These are phyloP conservation scores for Limnephilus lunatus DNA, from an alignment of 2,888 invertebrate genomes.

Conservation along the genomic window DNA sequence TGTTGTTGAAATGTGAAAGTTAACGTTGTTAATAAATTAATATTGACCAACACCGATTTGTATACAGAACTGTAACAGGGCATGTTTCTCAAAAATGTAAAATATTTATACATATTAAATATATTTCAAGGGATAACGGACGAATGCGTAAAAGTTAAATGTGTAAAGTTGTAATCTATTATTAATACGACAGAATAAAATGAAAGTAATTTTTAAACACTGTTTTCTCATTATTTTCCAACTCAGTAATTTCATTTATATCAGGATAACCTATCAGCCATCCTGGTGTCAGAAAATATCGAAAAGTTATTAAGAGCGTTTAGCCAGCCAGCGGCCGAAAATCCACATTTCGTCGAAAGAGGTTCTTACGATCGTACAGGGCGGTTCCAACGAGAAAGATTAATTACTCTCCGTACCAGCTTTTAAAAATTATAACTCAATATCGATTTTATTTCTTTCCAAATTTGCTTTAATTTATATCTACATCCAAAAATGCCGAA, in stretches of 20 bases:
- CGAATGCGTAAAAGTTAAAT: slow-evolving; percentile 58
- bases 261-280: not conserved
- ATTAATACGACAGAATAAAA: slow-evolving; percentile 63
- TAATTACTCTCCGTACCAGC: too few species aligned
- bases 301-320: too few species aligned
- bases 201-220: slow-evolving; percentile 63
- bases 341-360: too few species aligned
- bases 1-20: slow-evolving; percentile 39
- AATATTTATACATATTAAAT: slow-evolving; percentile 43
- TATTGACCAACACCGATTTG: slow-evolving; percentile 61
- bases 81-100: slow-evolving; percentile 46
- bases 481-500: too few species aligned
- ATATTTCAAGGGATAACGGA: slow-evolving; percentile 52
- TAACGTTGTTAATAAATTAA: slow-evolving; percentile 39
- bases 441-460: too few species aligned
- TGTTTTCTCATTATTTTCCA: not conserved
- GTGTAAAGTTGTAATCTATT: slow-evolving; percentile 64
- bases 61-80: slow-evolving; percentile 53
- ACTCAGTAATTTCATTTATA: not conserved
- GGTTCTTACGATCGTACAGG: too few species aligned
- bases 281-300: not conserved
- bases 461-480: too few species aligned
- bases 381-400: too few species aligned
- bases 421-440: too few species aligned
- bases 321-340: too few species aligned